Evolutionary conservation across 2,113 vertebrate species (phyloP).

Genomic region (Pavo muticus): DNA sequence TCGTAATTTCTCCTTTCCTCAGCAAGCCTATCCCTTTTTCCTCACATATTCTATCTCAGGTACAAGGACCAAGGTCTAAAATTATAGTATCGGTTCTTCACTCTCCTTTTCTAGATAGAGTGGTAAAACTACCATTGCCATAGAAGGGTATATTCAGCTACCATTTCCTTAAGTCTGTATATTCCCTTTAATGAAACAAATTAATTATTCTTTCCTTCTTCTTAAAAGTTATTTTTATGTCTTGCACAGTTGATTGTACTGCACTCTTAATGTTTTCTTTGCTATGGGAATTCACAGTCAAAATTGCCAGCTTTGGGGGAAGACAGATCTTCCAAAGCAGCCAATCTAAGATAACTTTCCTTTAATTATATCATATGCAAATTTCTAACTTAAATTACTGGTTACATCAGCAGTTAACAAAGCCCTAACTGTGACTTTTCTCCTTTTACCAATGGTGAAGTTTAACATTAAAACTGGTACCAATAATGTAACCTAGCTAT

Average conservation of each 20-base stretch:
- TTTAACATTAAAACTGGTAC: not conserved
- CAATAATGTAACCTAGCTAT: not conserved
- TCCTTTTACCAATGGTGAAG: not conserved
- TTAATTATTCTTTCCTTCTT: not conserved
- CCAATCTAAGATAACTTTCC: not conserved
- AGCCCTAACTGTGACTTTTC: not conserved
- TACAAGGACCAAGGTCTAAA: not conserved
- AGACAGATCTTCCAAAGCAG: not conserved
- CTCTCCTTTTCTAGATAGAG: not conserved
- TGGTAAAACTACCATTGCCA: not conserved
- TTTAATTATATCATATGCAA: not conserved
- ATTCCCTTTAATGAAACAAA: not conserved
- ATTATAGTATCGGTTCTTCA: not conserved
- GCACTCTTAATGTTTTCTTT: not conserved
- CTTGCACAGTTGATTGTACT: not conserved
- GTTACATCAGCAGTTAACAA: not conserved
- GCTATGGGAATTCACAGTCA: not conserved
- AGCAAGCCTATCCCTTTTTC: not conserved
- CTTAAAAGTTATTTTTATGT: not conserved
- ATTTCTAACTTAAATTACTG: not conserved
- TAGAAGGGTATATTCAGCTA: not conserved
- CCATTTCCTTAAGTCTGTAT: not conserved
- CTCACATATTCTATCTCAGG: not conserved
- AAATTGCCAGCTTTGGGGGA: not conserved
- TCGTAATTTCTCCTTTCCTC: conserved; percentile 1